Conservation (phyloP, 2,888 invertebrate genomes). For the Hirudinaria manillensis region DNA sequence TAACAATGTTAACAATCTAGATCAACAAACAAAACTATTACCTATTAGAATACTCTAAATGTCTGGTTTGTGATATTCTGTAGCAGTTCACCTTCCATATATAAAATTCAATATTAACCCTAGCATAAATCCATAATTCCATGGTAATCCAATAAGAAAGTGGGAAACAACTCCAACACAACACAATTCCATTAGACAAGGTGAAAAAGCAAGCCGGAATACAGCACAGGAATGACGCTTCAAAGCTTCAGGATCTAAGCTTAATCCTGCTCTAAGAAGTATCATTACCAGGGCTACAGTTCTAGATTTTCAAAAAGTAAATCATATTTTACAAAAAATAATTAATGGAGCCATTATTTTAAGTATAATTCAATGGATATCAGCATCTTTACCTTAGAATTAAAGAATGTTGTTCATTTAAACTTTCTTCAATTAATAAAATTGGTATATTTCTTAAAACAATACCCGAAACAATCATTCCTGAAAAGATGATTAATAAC, state of each 20-base stretch:
- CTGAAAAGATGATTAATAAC: slow-evolving; percentile 37
- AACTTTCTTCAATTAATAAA: slow-evolving; percentile 46
- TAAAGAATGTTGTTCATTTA: slow-evolving; percentile 47
- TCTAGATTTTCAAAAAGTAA: slow-evolving; percentile 56
- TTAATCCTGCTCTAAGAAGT: slow-evolving; percentile 82
- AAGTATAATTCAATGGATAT: background rate
- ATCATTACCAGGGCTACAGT: slow-evolving; percentile 86
- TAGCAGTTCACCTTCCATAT: no score
- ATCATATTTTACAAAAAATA: no score
- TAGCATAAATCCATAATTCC: slow-evolving; percentile 76
- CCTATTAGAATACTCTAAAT: no score
- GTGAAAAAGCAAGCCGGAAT: slow-evolving; percentile 75
- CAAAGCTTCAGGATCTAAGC: slow-evolving; percentile 80
- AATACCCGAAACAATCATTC: slow-evolving; percentile 51
- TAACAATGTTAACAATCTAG: no score
- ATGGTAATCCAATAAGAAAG: slow-evolving; percentile 72
- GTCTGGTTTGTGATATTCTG: no score
- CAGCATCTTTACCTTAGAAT: background rate
- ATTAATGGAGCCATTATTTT: no score
- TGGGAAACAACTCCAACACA: slow-evolving; percentile 67
- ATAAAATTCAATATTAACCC: slow-evolving; percentile 58
- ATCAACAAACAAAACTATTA: no score
- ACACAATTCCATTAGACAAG: slow-evolving; percentile 75
- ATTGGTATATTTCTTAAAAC: slow-evolving; percentile 49
- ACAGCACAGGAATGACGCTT: slow-evolving; percentile 65